These are phyloP conservation scores for Eurystomus glaucurus DNA, from an alignment of 2,797 vertebrate species.

Conservation along the genomic window DNA sequence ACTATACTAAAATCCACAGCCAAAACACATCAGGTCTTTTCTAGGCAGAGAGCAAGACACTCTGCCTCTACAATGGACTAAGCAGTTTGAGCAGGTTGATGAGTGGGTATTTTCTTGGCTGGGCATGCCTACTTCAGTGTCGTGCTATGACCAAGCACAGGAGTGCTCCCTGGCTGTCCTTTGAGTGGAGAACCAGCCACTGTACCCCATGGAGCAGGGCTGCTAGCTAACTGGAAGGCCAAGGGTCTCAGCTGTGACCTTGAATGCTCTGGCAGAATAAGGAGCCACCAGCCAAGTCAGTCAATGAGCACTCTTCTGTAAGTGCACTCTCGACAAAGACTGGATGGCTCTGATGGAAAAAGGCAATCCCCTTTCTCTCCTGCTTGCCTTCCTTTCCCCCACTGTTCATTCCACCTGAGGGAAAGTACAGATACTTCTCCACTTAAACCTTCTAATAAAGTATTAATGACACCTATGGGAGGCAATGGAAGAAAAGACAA, in stretches of 20 bases:
- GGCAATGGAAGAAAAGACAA: conserved; percentile 33
- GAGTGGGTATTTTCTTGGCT: background rate
- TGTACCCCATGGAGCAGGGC: background rate
- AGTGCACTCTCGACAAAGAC: background rate
- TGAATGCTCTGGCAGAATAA: background rate
- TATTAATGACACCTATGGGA: conserved; percentile 65
- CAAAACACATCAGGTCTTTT: background rate
- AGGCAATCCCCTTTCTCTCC: background rate
- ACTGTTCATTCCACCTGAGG: background rate
- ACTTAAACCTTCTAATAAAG: conserved; percentile 15
- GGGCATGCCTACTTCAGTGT: background rate
- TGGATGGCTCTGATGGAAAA: background rate
- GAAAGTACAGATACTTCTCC: background rate
- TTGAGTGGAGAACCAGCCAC: background rate
- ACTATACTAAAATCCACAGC: background rate
- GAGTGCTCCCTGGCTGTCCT: background rate
- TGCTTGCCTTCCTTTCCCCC: background rate
- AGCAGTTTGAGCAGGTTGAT: background rate
- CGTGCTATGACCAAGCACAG: background rate
- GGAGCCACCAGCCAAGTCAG: background rate
- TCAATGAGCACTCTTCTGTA: background rate
- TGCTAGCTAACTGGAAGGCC: background rate
- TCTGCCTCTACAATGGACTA: background rate
- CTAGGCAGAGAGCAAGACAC: background rate
- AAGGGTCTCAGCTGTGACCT: background rate